Evolutionary conservation across 1,140 invertebrate species (phyloP).

Genomic region (Grapholita molesta): DNA sequence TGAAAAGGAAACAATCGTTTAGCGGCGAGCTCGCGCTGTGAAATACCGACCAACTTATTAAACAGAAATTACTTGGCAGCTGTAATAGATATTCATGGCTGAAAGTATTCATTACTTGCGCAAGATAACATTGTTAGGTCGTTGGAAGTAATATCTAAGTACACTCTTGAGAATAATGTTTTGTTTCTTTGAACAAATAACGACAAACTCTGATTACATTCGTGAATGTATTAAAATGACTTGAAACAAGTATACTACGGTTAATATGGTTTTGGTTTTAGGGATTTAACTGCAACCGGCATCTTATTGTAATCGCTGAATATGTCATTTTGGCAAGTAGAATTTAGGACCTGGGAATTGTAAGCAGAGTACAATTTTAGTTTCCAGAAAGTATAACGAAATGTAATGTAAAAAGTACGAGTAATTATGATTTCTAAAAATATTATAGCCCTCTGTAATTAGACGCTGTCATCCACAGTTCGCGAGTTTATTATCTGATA

Average conservation of each 20-base stretch:
- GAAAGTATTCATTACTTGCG: neutral
- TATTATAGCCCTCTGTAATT: neutral
- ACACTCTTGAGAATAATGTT: neutral
- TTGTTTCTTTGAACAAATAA: neutral
- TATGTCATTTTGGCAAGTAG: too few relatives aligned
- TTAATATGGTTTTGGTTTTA: too few relatives aligned
- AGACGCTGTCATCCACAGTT: neutral
- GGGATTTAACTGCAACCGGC: too few relatives aligned
- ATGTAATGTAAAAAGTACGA: neutral
- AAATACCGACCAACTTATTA: slow-evolving; percentile 5
- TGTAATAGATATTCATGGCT: slow-evolving; percentile 6
- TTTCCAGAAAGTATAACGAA: neutral
- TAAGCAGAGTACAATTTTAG: neutral
- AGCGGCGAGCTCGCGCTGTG: neutral
- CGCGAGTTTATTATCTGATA: neutral
- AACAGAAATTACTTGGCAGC: slow-evolving; percentile 1
- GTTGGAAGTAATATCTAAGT: neutral
- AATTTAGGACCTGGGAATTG: neutral
- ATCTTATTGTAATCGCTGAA: too few relatives aligned
- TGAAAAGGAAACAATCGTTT: neutral
- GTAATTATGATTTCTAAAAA: neutral
- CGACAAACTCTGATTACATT: neutral
- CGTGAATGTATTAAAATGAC: too few relatives aligned
- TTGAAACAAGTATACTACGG: neutral
- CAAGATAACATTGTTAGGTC: neutral